Evolutionary conservation across 2,888 invertebrate species (phyloP), one percentile per base, ranked within the genome.

Genomic region (Pollenia amentaria): DNA sequence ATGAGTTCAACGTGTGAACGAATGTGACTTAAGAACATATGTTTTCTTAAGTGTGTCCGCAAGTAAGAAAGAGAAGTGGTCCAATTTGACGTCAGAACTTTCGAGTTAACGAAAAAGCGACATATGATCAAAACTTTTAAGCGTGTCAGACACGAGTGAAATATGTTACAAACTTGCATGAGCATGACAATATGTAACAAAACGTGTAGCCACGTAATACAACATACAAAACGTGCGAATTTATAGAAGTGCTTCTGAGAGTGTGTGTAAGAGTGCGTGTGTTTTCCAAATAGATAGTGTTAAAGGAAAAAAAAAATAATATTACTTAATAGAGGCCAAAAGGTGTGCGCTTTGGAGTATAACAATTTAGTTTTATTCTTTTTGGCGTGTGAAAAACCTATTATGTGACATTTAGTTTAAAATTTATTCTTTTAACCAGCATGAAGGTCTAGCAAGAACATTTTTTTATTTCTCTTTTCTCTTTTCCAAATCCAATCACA

Each of bases 181-280:
- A 84, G 87, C 77, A 77, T 87, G 84, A 84, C 83, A 87, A 77
- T 78, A 77, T 72, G 64, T 87, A 81, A 84, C 67, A 77, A 44
- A 69, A 87, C 87, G 87, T 87, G 87, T 77, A 69, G 10, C 69
- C 87, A 87, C 87, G 87, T 84, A 77, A 14, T 48, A 51, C 21
- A 60, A 78, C 67, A 78, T 51, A 73, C 67, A 53, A 78, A 84
- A 84, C 84, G 78, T 79, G 73, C 53, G 73, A 53, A 67, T 55
- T n/a, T 77, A n/a, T 64, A 72, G 62, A 46, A 65, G 55, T 76
- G 67, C 6, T 14, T 12, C 12, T 38, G 4, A 60, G 0, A 12
- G 18, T 40, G 8, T 6, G 11, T 65, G 44, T 55, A 2, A 21
- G 14, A 1, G 18, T 78, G 44, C 6, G 10, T 55, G 18, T 42